Evolutionary conservation across 92 coral and sea anemone genomes (phyloP), one percentile per base, ranked within the genome.

Genomic region (Hydrozoanthus gracilis): DNA sequence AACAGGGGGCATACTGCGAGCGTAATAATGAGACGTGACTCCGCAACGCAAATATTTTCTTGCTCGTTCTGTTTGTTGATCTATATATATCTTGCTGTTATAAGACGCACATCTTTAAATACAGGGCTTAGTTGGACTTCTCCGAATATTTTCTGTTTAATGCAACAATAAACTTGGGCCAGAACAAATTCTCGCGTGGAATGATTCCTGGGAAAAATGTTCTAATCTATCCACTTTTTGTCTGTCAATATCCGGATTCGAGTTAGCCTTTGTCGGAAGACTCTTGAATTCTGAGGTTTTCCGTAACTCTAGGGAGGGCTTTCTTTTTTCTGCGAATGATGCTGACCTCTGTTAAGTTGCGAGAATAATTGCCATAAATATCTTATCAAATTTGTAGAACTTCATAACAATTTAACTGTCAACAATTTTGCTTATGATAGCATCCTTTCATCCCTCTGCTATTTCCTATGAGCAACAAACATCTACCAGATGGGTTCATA

Each of bases 261-360:
- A 15, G 62, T 39, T 13, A 16, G 65, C 67, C 55, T 52, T 3
- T 4, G 47, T 76, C 82, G 82, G 67, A 76, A 76, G 66, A 39
- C 66, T 46, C 47, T 9, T 54, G 64, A 51, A 9, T 35, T 76
- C 55, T 73, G 61, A 4, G 62, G 82, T 39, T 76, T 76, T 76
- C 82, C 82, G 82, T 54, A 11, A 35, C n/a, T 54, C 4, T 12
- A 27, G 60, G 79, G 39, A 52, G 51, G 15, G 48, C 44, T 68
- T 68, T 35, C 48, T 20, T 4, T 15, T 44, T 7, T 8, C 70
- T 64, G 13, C 39, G 16, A 4, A 15, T 76, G 48, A 4, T 76
- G 82, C 52, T 54, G 20, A 54, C 66, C 52, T 47, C 16, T n/a
- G 46, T 80, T 48, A 65, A 65, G 85, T 65, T 68, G 12, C 39